These are phyloP conservation scores for Phalacrocorax carbo DNA, from an alignment of 2,113 vertebrate genomes.

Conservation along the genomic window DNA sequence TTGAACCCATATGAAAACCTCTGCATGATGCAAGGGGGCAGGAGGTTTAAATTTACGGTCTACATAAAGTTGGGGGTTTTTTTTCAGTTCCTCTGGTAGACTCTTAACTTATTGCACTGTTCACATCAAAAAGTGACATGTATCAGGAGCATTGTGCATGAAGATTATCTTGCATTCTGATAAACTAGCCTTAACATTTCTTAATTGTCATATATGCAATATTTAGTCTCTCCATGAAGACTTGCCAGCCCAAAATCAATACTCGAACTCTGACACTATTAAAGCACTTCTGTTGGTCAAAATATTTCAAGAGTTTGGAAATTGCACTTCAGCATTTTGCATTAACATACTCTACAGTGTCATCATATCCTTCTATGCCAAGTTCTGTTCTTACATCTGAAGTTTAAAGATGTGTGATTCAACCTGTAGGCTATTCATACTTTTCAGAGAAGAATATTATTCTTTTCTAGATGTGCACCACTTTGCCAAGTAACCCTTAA, in stretches of 20 bases:
- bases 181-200: not conserved
- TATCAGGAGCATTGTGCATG: not conserved
- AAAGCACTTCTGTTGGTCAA: not conserved
- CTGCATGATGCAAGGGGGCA: not conserved
- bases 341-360: not conserved
- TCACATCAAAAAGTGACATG: not conserved
- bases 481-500: not conserved
- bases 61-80: not conserved
- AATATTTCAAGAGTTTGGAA: not conserved
- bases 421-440: not conserved
- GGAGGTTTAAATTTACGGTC: not conserved
- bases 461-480: not conserved
- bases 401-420: not conserved
- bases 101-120: not conserved
- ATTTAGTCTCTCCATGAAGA: not conserved
- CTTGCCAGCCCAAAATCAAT: not conserved
- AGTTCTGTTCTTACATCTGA: not conserved
- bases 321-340: not conserved
- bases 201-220: not conserved
- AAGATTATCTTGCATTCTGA: not conserved
- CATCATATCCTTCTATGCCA: not conserved
- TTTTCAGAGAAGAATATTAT: not conserved
- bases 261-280: not conserved
- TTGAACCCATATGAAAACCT: constrained; percentile 51
- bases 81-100: not conserved